Evolutionary conservation across 2,888 invertebrate genomes (phyloP), one percentile per base, ranked within the genome.

Genomic region (Eupsilia transversa): DNA sequence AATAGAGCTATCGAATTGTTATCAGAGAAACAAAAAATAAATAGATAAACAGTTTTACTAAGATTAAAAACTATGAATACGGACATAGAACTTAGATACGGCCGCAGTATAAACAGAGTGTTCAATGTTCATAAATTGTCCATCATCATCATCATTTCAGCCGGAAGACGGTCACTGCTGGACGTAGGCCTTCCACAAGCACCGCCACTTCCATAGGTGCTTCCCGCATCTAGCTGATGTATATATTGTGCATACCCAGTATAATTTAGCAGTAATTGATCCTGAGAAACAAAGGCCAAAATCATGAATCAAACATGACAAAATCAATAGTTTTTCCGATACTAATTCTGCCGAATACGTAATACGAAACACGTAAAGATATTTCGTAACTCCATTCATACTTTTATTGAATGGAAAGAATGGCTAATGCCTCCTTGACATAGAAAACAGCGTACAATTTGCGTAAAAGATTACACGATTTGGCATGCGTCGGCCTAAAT

Each of bases 311-410:
- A n/a, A n/a, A n/a, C n/a, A 33, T 17, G 4, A n/a, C 0, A 74
- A 61, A 71, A 46, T n/a, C 6, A n/a, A 23, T n/a, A 23, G 1
- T 6, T 75, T 41, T 74, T 54, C 23, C n/a, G n/a, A 27, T 27
- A 7, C 27, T 6, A 35, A 30, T 52, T 41, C 27, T 12, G 0
- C 14, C 30, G 3, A 20, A 20, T 46, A 43, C 27, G 1, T 35
- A 27, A 46, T 52, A 43, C 20, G 61, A 2, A 41, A 72, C 14
- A 65, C 12, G 23, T 46, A 17, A 38, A 60, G 20, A 60, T 49
- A 71, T 88, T 87, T 83, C 85, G 85, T 85, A 86, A 87, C 82
- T 83, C 78, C 84, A 86, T 87, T 87, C 86, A 85, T 79, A 74
- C 35, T 77, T 72, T 67, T 78, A 83, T 84, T 86, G 79, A 88